phyloP scores from a whole-genome alignment of 2,113 vertebrate genomes.

The Cyanistes caeruleus region DNA sequence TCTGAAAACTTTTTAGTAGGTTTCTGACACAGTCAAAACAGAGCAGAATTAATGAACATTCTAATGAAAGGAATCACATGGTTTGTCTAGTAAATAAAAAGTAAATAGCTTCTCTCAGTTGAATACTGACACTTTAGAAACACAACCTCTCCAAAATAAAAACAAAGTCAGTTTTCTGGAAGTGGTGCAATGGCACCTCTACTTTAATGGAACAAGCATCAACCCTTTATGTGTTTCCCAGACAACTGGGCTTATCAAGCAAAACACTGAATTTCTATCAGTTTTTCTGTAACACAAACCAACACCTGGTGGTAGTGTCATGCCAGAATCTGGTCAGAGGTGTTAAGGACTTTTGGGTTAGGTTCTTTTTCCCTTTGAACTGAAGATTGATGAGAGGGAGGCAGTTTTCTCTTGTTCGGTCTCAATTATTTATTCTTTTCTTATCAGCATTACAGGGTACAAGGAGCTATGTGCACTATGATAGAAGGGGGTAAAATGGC shows the following conservation, averaged over 20 bases:
- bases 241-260: not conserved
- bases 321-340: not conserved
- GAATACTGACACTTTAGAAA: not conserved
- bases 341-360: too few species aligned
- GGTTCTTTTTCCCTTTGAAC: too few species aligned
- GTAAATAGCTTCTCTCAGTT: not conserved
- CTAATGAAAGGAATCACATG: not conserved
- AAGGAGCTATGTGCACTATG: too few species aligned
- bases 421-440: too few species aligned
- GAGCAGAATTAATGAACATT: slow-evolving; percentile 1
- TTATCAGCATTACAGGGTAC: too few species aligned
- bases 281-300: not conserved
- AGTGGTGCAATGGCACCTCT: not conserved
- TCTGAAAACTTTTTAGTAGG: not conserved
- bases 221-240: not conserved
- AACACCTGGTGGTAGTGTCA: not conserved
- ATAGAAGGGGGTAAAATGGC: too few species aligned
- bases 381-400: too few species aligned
- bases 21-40: slow-evolving; percentile 9
- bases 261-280: not conserved
- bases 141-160: not conserved
- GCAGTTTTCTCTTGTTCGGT: too few species aligned
- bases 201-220: not conserved
- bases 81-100: not conserved
- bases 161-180: not conserved